These are phyloP conservation scores for Peribatodes rhomboidaria DNA, from an alignment of 2,888 invertebrate species.

Conservation along the genomic window DNA sequence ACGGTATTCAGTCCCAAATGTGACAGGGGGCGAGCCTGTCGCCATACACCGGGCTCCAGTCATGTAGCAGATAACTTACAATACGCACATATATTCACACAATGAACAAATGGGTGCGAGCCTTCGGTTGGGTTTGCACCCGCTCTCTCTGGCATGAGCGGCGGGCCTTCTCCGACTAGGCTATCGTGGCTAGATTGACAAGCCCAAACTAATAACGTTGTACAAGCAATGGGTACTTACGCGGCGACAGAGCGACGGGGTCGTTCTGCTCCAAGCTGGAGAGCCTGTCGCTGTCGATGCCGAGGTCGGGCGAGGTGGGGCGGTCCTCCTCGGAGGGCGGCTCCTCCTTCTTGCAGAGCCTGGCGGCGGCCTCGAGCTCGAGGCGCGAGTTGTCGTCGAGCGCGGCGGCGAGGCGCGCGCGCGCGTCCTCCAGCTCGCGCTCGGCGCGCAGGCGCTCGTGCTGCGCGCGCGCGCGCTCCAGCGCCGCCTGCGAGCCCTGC, in stretches of 20 bases:
- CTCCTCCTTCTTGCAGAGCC: constrained; percentile 66
- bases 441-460: constrained; percentile 4
- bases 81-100: too few relatives aligned
- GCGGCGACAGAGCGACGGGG: constrained; percentile 74
- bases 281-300: constrained; percentile 94
- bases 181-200: too few relatives aligned
- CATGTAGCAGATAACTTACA: too few relatives aligned
- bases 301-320: constrained; percentile 93
- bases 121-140: too few relatives aligned
- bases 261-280: constrained; percentile 88
- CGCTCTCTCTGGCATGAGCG: too few relatives aligned
- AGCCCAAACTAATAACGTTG: too few relatives aligned
- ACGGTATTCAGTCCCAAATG: too few relatives aligned
- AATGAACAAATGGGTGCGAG: too few relatives aligned
- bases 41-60: too few relatives aligned
- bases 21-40: too few relatives aligned
- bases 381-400: constrained; percentile 71
- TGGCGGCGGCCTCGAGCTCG: constrained; percentile 79
- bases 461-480: constrained; percentile 54
- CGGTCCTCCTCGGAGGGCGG: constrained; percentile 74
- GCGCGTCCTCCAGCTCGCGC: constrained; percentile 86
- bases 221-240: constrained; percentile 64
- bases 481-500: constrained; percentile 90
- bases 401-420: constrained; percentile 74
- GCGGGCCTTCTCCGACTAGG: too few relatives aligned